phyloP scores from a whole-genome alignment of 2,888 invertebrate species.

The Holacanthella duospinosa region DNA sequence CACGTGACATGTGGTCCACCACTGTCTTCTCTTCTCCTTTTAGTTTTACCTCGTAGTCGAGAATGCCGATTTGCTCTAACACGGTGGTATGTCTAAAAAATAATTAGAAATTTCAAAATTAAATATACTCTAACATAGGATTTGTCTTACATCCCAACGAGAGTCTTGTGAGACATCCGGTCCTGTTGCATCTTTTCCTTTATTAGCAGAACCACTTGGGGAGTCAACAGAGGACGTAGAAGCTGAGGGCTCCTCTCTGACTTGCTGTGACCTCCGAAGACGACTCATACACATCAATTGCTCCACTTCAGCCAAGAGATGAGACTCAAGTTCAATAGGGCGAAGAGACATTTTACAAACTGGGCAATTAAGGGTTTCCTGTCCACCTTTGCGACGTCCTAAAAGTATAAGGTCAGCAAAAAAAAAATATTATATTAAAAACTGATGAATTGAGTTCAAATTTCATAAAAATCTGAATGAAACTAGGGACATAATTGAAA shows the following conservation, averaged over 20 bases:
- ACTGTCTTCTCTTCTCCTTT: constrained; percentile 53
- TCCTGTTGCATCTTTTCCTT: constrained; percentile 34
- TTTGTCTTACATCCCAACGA: constrained; percentile 53
- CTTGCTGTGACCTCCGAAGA: constrained; percentile 26
- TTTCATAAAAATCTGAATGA: neutral
- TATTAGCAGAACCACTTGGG: constrained; percentile 22
- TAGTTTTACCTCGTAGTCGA: constrained; percentile 55
- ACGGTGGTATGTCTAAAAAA: constrained; percentile 56
- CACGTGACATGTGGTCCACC: constrained; percentile 52
- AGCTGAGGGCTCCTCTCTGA: constrained; percentile 26
- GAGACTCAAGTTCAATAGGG: constrained; percentile 69
- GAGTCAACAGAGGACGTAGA: constrained; percentile 32
- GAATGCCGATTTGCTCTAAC: constrained; percentile 63
- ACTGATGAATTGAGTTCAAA: neutral
- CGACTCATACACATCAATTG: constrained; percentile 46
- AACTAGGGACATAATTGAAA: neutral
- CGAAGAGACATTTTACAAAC: constrained; percentile 77
- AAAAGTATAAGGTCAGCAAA: constrained; percentile 6
- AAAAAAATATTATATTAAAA: too few relatives aligned
- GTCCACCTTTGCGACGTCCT: constrained; percentile 31
- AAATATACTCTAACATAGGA: neutral
- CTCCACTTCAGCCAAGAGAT: constrained; percentile 68
- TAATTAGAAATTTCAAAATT: neutral
- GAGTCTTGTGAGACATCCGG: constrained; percentile 49
- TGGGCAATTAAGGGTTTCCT: constrained; percentile 56